Percentiles rank a stretch among this genome's conserved stretches.
Evolutionary conservation across 2,113 vertebrate species (phyloP).

Genomic region (Prionailurus viverrinus): DNA sequence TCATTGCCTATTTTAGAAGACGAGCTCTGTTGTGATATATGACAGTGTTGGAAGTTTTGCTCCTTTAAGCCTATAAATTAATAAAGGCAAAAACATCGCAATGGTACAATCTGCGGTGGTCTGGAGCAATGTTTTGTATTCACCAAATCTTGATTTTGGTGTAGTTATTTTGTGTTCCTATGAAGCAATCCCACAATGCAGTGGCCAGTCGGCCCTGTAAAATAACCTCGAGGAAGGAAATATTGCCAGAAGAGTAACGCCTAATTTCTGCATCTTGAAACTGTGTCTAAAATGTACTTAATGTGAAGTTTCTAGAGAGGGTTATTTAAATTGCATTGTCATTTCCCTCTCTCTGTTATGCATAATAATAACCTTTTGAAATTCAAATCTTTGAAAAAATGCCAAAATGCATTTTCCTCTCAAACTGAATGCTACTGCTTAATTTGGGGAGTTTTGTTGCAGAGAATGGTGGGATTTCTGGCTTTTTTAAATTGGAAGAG

Average conservation of each 20-base stretch:
- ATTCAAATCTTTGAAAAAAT: conserved; percentile 65
- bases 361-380: conserved; percentile 54
- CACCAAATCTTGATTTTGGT: background rate
- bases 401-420: conserved; percentile 61
- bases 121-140: background rate
- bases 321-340: conserved; percentile 61
- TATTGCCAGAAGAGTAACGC: conserved; percentile 31
- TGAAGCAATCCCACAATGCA: background rate
- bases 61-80: conserved; percentile 35
- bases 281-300: conserved; percentile 50
- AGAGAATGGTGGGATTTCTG: background rate
- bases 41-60: background rate
- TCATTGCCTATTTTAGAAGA: background rate
- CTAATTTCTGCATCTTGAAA: conserved; percentile 59
- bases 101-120: background rate
- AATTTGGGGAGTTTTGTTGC: conserved; percentile 54
- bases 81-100: background rate
- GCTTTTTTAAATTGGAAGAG: conserved; percentile 28
- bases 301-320: background rate
- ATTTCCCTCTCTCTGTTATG: conserved; percentile 59
- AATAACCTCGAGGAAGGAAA: conserved; percentile 1
- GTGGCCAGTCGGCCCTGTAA: background rate
- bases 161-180: background rate
- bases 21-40: background rate
- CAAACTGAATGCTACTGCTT: conserved; percentile 35